Evolutionary conservation across 1,140 invertebrate species (phyloP).

Genomic region (Aporrectodea caliginosa): DNA sequence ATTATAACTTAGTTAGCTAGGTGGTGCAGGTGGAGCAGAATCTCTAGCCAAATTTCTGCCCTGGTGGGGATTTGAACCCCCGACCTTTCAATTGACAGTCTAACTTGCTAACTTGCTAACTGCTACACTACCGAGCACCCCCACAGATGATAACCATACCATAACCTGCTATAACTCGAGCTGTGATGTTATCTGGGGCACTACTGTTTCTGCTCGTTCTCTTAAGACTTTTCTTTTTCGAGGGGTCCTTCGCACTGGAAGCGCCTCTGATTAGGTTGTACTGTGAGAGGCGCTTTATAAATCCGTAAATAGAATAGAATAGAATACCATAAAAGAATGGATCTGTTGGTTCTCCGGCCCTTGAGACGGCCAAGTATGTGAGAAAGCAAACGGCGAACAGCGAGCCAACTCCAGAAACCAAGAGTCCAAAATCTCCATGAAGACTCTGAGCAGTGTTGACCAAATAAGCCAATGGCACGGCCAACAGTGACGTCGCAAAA

Average conservation of each 20-base stretch:
- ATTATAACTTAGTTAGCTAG: too few relatives aligned
- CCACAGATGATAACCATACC: neutral
- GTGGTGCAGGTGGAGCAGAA: too few relatives aligned
- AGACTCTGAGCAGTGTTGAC: conserved; percentile 10
- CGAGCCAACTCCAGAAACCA: conserved; percentile 5
- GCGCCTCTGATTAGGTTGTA: too few relatives aligned
- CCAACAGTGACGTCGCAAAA: neutral
- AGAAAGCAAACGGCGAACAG: conserved; percentile 5
- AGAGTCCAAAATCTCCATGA: neutral
- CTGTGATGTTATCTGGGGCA: too few relatives aligned
- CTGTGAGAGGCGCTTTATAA: too few relatives aligned
- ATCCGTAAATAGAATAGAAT: neutral
- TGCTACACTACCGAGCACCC: neutral
- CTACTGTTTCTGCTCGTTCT: too few relatives aligned
- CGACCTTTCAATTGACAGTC: too few relatives aligned
- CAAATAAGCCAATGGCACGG: conserved; percentile 1
- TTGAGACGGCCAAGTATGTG: neutral
- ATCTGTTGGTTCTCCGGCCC: neutral
- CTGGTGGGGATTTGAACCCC: too few relatives aligned
- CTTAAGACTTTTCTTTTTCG: too few relatives aligned
- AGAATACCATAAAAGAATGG: conserved; percentile 8
- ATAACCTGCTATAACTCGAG: neutral
- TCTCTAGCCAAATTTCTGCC: too few relatives aligned
- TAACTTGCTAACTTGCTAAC: neutral
- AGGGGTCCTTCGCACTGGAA: too few relatives aligned